phyloP scores from a whole-genome alignment of 2,113 vertebrate species.

The Ammospiza caudacuta region DNA sequence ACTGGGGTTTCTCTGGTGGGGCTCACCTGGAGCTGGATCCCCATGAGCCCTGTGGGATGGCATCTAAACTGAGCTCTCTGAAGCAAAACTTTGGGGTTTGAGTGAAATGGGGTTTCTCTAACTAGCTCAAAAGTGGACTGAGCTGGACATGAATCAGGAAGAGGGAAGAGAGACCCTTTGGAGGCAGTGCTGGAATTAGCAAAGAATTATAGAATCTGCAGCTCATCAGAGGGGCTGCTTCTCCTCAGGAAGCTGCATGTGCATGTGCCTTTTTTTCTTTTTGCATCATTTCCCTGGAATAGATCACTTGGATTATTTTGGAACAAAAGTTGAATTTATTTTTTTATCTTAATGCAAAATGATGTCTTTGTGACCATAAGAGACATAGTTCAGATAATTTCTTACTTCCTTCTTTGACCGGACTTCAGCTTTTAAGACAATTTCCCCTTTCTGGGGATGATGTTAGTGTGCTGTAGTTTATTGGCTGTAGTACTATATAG shows the following conservation, averaged over 20 bases:
- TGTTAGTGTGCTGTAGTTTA: not conserved
- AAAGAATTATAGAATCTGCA: not conserved
- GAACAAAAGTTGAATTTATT: not conserved
- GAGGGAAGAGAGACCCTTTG: not conserved
- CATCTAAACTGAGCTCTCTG: not conserved
- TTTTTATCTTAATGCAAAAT: not conserved
- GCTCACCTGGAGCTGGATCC: not conserved
- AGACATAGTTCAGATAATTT: not conserved
- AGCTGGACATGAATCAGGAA: not conserved
- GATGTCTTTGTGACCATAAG: not conserved
- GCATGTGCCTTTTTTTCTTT: not conserved
- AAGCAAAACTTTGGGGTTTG: not conserved
- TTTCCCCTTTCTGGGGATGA: not conserved
- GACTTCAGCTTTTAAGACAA: not conserved
- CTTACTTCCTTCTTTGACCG: not conserved
- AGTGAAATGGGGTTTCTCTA: not conserved
- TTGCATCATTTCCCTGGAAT: not conserved
- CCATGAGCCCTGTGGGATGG: not conserved
- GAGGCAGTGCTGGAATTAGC: not conserved
- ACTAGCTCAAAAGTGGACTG: accelerated
- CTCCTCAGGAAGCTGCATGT: not conserved
- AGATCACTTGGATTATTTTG: not conserved
- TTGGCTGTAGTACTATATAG: not conserved
- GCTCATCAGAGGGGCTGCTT: not conserved
- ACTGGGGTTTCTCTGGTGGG: not conserved